Percentiles rank a stretch among this genome's conserved stretches.
These are phyloP conservation scores for Lasiurus borealis DNA, from an alignment of 2,113 vertebrate species.

Conservation along the genomic window DNA sequence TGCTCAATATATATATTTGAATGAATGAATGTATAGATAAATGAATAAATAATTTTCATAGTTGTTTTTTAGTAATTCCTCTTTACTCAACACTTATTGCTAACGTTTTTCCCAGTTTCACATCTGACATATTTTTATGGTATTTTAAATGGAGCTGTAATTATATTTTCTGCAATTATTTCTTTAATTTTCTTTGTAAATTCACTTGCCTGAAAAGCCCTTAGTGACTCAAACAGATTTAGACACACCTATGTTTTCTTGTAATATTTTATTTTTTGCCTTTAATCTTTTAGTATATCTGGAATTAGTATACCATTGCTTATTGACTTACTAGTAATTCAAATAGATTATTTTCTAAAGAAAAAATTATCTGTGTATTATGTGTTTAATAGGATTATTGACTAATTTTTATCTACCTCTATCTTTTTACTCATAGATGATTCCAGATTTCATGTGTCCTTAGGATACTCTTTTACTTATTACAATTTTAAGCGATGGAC, in stretches of 20 bases:
- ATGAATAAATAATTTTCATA: not conserved
- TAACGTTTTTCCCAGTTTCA: not conserved
- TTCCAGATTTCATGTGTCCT: not conserved
- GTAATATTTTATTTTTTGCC: not conserved
- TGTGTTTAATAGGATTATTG: not conserved
- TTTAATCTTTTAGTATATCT: constrained; percentile 16
- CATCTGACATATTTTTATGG: not conserved
- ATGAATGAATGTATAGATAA: not conserved
- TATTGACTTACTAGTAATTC: not conserved
- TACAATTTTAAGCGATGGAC: not conserved
- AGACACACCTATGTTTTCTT: not conserved
- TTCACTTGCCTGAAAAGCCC: not conserved
- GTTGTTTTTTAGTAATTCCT: not conserved
- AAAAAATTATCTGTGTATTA: not conserved
- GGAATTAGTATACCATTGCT: not conserved
- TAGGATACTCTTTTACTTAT: not conserved
- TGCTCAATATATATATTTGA: constrained; percentile 20
- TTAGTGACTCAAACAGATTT: not conserved
- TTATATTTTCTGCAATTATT: constrained; percentile 16
- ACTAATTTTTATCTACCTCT: not conserved
- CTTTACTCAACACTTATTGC: not conserved
- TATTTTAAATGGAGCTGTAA: not conserved
- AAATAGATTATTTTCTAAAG: not conserved
- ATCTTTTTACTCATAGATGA: not conserved
- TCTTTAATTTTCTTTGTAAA: constrained; percentile 10